A percentile compares a stretch with the other conserved stretches of the same genome.
Evolutionary conservation across 2,888 invertebrate species (phyloP).

Genomic region (Tachina lurida): DNA sequence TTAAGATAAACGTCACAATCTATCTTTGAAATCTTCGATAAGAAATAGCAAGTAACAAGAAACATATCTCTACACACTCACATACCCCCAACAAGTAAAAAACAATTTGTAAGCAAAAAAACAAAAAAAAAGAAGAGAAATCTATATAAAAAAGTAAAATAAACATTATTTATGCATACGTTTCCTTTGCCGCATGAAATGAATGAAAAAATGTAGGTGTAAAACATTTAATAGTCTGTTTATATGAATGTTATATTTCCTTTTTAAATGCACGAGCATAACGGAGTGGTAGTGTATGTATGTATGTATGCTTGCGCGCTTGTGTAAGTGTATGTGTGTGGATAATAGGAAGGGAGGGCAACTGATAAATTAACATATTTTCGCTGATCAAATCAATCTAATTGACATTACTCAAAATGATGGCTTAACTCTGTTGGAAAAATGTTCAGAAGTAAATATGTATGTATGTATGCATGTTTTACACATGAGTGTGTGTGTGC

Average conservation of each 20-base stretch:
- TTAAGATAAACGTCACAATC: conserved; percentile 71
- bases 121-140: background rate
- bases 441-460: conserved; percentile 58
- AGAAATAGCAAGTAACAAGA: conserved; percentile 36
- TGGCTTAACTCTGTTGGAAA: conserved; percentile 77
- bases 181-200: conserved; percentile 51
- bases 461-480: background rate
- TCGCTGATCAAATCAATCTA: conserved; percentile 83
- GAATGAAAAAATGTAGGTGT: conserved; percentile 65
- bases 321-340: background rate
- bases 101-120: conserved; percentile 48
- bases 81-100: background rate
- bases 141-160: conserved; percentile 23
- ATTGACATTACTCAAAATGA: conserved; percentile 83
- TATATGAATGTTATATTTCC: conserved; percentile 58
- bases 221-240: conserved; percentile 71
- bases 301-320: background rate
- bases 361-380: conserved; percentile 82
- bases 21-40: conserved; percentile 63
- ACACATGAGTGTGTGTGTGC: background rate
- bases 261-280: conserved; percentile 11
- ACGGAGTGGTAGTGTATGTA: background rate
- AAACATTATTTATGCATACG: conserved; percentile 71
- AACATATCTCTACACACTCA: background rate
- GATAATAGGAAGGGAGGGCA: conserved; percentile 56